A percentile compares a stretch with the other conserved stretches of the same genome.
Evolutionary conservation across 2,888 invertebrate species (phyloP).

Genomic region (Horisme vitalbata): DNA sequence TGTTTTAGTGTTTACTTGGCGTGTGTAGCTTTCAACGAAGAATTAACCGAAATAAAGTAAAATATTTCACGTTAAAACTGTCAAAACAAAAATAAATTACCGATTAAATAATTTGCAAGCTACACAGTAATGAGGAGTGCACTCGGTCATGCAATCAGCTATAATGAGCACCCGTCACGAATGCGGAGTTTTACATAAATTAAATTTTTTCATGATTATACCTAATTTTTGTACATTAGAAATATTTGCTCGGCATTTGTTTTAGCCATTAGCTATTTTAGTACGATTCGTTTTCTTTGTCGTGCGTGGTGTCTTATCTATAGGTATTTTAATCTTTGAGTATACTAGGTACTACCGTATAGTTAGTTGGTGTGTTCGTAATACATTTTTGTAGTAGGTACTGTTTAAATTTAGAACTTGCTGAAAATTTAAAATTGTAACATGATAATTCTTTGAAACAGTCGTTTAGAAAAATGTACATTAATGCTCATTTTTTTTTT

Average conservation of each 20-base stretch:
- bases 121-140: slow-evolving; percentile 45
- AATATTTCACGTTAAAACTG: slow-evolving; percentile 14
- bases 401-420: too few relatives aligned
- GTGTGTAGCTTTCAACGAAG: too few relatives aligned
- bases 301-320: too few relatives aligned
- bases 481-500: background rate
- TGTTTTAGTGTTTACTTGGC: too few relatives aligned
- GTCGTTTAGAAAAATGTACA: background rate
- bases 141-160: slow-evolving; percentile 50
- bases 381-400: too few relatives aligned
- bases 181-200: slow-evolving; percentile 26
- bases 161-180: slow-evolving; percentile 50
- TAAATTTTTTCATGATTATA: slow-evolving; percentile 32
- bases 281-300: too few relatives aligned
- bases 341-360: too few relatives aligned
- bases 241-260: slow-evolving; percentile 8
- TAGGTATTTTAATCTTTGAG: too few relatives aligned
- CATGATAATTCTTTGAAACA: background rate
- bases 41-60: background rate
- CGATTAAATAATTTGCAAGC: slow-evolving; percentile 58
- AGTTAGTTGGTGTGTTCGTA: too few relatives aligned
- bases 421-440: too few relatives aligned
- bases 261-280: slow-evolving; percentile 1
- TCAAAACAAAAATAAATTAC: slow-evolving; percentile 39
- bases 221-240: slow-evolving; percentile 30